These are phyloP conservation scores for Myrmecobius fasciatus DNA, from an alignment of 2,113 vertebrate species.

Conservation along the genomic window DNA sequence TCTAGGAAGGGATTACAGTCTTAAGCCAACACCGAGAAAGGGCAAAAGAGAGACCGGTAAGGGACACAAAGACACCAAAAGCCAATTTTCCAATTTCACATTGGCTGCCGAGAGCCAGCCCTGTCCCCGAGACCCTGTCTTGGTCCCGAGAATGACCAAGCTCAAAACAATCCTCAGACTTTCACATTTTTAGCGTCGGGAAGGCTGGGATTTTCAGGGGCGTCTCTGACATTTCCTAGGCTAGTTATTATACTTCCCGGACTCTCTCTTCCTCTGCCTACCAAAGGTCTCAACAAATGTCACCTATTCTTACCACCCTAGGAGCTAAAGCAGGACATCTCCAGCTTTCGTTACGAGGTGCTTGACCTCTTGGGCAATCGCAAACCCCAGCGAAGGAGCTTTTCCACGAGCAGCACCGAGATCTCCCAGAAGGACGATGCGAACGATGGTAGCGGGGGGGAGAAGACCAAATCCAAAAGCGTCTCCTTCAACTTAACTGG, in stretches of 20 bases:
- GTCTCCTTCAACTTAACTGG: slow-evolving; percentile 86
- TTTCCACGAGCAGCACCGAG: slow-evolving; percentile 93
- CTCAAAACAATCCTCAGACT: not conserved
- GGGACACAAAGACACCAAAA: not conserved
- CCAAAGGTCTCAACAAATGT: not conserved
- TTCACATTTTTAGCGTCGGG: slow-evolving; percentile 6
- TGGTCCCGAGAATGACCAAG: slow-evolving; percentile 7
- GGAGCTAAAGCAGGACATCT: slow-evolving; percentile 99
- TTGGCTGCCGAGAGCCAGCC: not conserved
- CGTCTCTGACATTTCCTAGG: not conserved
- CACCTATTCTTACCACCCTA: slow-evolving; percentile 76
- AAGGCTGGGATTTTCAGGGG: not conserved
- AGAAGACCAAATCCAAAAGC: slow-evolving; percentile 85
- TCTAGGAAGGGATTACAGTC: not conserved
- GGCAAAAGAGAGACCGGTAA: not conserved
- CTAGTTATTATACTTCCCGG: not conserved
- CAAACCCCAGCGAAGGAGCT: slow-evolving; percentile 92
- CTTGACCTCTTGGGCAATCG: slow-evolving; percentile 95
- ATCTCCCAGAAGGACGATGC: slow-evolving; percentile 89
- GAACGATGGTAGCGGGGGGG: slow-evolving; percentile 83
- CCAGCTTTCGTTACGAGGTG: slow-evolving; percentile 98
- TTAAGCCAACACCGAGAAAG: not conserved
- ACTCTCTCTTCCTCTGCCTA: not conserved
- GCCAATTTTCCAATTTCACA: slow-evolving; percentile 8
- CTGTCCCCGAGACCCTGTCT: too few species aligned